Base-by-base conservation (phyloP, 2,797 vertebrate species). In the Naso thynnoides region DNA sequence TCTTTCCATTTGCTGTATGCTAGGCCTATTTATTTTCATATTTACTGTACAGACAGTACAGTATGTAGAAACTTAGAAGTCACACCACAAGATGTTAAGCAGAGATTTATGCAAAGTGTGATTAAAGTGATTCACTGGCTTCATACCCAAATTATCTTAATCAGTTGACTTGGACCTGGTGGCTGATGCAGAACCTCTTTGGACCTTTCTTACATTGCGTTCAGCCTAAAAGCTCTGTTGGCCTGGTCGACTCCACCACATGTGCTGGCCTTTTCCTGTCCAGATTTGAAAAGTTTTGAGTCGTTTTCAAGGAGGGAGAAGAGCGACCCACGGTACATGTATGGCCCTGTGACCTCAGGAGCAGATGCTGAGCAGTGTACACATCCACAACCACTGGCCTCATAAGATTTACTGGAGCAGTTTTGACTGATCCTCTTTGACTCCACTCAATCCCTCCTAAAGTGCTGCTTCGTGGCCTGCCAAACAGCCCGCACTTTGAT, bases 401-500 rank as follows among this genome's bases (percentile, higher is more conserved):
- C 64, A 23, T 64, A 78, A 71, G 78, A 84, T 83, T 87, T 86
- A 85, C 18, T 66, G 59, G 58, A 58, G 73, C 77, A 69, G 49
- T 84, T 81, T 76, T 73, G 67, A 81, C 84, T 83, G 79, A 85
- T 89, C 83, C 75, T 79, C 68, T 90, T 77, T 74, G 62, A 74
- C 44, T 79, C 49, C 18, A 41, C 63, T 79, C 80, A 79, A 57
- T 84, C 57, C 70, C 54, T 52, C 57, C 64, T 66, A 11, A 82
- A 84, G 63, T 60, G 42, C 59, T 69, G 14, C 55, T 57, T 10
- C 29, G 11, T 24, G 31, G 19, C 27, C 58, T 56, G 73, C 73
- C 70, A 78, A 78, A 64, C 44, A 66, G 62, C 45, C 44, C 16
- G 31, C 56, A 21, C 44, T 79, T 26, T 36, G 63, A 79, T 31